Evolutionary conservation across 1,140 invertebrate species (phyloP), one percentile per base, ranked within the genome.

Genomic region (Bombus superbus): DNA sequence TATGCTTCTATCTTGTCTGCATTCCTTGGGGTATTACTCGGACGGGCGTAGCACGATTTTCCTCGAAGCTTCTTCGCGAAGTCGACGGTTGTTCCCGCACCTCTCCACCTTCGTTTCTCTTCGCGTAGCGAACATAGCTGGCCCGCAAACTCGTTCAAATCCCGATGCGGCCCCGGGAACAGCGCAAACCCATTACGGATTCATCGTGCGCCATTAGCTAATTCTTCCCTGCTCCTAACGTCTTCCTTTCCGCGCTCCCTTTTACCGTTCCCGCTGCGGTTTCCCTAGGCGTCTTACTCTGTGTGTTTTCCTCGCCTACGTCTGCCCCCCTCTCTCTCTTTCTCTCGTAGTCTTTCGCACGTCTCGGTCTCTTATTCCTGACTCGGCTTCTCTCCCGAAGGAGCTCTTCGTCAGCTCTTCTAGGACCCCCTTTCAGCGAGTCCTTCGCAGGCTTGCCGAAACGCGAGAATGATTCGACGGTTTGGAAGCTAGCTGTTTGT

Each of bases 131-230:
- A 73, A 79, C 75, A 85, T 88, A 80, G 69, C 66, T 83, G 89
- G 78, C 88, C 86, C 81, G 85, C 86, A 86, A 85, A 92, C 91
- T 89, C 89, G 88, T 91, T 92, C 86, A 94, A 95, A 94, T 94
- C 94, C 93, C 94, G 91, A 91, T 93, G 93, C 92, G 93, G 89
- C 92, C 90, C 88, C 91, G 85, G 92, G 91, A 95, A 95, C 94
- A 94, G 92, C 92, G 92, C 94, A 94, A 95, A 95, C 92, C 94
- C 94, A 95, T 95, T 95, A 95, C 92, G 94, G 94, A 95, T 95
- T 95, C 94, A 95, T 95, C 94, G 92, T 94, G 94, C 94, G 92
- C 94, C 94, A 95, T 95, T 95, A 95, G 94, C 94, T 95, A 95
- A 95, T 95, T 95, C 94, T 94, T 94, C 92, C 92, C 92, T 90